phyloP scores from a whole-genome alignment of 2,888 invertebrate species.

The Trachelus iudaicus region DNA sequence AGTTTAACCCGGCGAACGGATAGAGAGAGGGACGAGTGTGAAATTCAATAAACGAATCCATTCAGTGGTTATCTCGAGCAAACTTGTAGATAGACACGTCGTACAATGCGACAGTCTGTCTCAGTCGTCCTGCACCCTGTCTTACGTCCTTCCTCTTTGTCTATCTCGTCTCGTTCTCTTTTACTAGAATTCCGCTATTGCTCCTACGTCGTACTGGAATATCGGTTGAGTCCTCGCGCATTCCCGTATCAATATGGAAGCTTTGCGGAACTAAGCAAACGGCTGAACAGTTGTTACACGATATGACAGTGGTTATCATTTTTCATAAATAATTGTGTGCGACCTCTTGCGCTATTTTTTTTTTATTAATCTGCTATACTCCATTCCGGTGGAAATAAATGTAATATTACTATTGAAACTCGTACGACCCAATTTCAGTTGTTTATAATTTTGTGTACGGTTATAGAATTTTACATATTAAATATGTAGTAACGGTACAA shows the following conservation, averaged over 20 bases:
- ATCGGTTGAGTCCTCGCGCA: neutral
- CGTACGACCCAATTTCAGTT: neutral
- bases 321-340: neutral
- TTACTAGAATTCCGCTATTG: neutral
- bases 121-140: neutral
- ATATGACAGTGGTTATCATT: neutral
- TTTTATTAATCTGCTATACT: neutral
- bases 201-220: neutral
- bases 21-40: constrained; percentile 33
- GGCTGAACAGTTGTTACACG: neutral
- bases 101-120: constrained; percentile 34
- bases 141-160: neutral
- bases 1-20: neutral
- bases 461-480: neutral
- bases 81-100: constrained; percentile 42
- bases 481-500: neutral
- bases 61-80: constrained; percentile 55
- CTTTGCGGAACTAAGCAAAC: neutral
- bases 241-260: neutral
- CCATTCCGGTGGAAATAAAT: neutral
- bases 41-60: constrained; percentile 58
- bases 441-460: neutral
- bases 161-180: neutral
- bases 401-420: neutral
- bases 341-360: neutral